Evolutionary conservation across 2,113 vertebrate species (phyloP).

Genomic region (Chascanopsetta lugubris): DNA sequence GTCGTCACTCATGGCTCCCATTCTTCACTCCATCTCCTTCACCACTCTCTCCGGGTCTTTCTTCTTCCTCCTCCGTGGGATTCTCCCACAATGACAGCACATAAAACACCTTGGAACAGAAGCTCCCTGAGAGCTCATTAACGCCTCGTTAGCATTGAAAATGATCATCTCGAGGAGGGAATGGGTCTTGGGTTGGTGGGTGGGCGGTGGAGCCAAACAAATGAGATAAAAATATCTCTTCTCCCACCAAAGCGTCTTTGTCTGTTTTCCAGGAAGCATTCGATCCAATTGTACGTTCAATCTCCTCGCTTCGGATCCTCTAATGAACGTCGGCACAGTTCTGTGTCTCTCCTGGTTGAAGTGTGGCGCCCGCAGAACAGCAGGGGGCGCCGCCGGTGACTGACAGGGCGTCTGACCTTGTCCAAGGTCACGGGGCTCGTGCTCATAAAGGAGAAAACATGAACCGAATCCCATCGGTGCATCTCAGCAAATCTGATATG

Average conservation of each 20-base stretch:
- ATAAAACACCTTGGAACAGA: conserved; percentile 60
- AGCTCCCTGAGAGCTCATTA: conserved; percentile 62
- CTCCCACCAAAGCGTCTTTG: conserved; percentile 6
- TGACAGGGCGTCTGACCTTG: conserved; percentile 40
- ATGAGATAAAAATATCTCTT: conserved; percentile 48
- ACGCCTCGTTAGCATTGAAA: conserved; percentile 54
- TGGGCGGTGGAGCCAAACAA: conserved; percentile 38
- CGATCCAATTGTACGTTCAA: conserved; percentile 28
- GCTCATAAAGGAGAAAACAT: neutral
- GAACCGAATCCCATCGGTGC: too few relatives aligned
- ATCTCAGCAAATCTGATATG: too few relatives aligned
- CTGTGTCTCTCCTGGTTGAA: neutral
- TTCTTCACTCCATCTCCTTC: conserved; percentile 6
- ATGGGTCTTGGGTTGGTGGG: conserved; percentile 47
- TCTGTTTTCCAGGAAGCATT: conserved; percentile 31
- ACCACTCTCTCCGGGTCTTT: conserved; percentile 25
- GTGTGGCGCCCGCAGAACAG: conserved; percentile 26
- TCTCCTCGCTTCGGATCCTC: conserved; percentile 8
- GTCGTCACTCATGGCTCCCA: conserved; percentile 40
- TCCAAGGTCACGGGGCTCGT: conserved; percentile 13
- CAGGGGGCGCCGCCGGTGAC: conserved; percentile 19
- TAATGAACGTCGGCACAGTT: conserved; percentile 15
- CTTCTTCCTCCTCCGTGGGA: conserved; percentile 22
- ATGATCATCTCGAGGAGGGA: conserved; percentile 46
- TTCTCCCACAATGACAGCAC: conserved; percentile 42